Base-by-base conservation (phyloP, 2,113 vertebrate genomes). In the Zonotrichia leucophrys region DNA sequence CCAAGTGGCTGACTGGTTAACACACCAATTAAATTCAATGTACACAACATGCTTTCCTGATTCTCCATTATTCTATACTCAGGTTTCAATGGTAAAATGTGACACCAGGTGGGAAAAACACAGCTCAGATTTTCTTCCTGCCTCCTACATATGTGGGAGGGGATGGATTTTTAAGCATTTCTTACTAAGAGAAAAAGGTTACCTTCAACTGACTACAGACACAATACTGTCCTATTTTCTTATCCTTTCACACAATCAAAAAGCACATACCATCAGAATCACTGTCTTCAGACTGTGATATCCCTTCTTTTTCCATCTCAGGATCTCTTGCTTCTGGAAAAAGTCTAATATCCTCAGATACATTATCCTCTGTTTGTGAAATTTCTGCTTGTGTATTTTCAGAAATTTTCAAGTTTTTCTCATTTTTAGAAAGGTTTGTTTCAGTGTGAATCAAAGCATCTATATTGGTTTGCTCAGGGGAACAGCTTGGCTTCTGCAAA, bases 191-290 rank as follows among this genome's bases (percentile, higher is more conserved):
- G 12, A 66, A 89, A 50, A 50, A 95, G 7, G 25, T 79, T 88
- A 83, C 37, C 14, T 72, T 94, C 62, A 64, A 16, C 11, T 35
- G 44, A 75, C 12, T 78, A 41, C 28, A 84, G 59, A 80, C 25
- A 83, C 12, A 68, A 4, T 52, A 83, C 20, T 15, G 11, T 47
- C 17, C 15, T 24, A 27, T 56, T 80, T 93, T 80, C 39, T 66
- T 73, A 72, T 8, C 2, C 46, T 89, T 91, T 81, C 31, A 77
- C 33, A 44, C 3, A 49, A 62, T 33, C 39, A 68, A 88, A 92
- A 76, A 70, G 22, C 15, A 95, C 97, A 59, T 98, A 99, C 99
- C 99, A 73, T 99, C 99, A 75, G 99, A 99, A 76, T 98, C 98
- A 35, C 98, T 98, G 39, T 98, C 98, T 74, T 98, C 97, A 7